A percentile compares a stretch with the other conserved stretches of the same genome.
phyloP scores from a whole-genome alignment of 2,888 invertebrate genomes.

The Alentia gelatinosa region DNA sequence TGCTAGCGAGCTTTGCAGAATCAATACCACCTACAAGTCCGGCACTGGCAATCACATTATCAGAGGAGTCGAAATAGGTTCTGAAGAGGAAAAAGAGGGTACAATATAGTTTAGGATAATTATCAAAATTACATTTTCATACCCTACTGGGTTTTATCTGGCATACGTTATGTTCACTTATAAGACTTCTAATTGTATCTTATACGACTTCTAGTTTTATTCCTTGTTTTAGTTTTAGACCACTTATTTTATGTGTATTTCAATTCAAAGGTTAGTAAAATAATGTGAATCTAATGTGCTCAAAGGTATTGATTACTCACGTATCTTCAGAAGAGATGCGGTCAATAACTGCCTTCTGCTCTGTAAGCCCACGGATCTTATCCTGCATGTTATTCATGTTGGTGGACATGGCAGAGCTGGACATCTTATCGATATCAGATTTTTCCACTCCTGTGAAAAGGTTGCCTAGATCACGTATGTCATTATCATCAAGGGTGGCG shows the following conservation, averaged over 20 bases:
- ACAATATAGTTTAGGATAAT: neutral
- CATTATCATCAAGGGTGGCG: constrained; percentile 3
- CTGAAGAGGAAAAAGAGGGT: neutral
- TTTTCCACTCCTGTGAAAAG: neutral
- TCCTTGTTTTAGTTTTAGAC: neutral
- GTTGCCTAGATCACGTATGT: constrained; percentile 8
- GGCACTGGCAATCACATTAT: neutral
- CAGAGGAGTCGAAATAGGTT: neutral
- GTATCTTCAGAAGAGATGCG: neutral
- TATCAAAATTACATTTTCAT: neutral
- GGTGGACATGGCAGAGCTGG: neutral
- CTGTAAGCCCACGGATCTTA: neutral
- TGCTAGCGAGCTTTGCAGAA: neutral
- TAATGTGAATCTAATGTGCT: neutral
- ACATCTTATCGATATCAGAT: neutral
- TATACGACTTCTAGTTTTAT: neutral
- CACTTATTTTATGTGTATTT: neutral
- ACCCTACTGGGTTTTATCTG: neutral
- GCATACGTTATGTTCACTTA: neutral
- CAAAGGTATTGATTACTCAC: neutral
- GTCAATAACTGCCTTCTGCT: neutral
- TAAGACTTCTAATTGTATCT: neutral
- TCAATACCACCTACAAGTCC: neutral
- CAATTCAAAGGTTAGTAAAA: neutral
- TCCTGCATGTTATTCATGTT: neutral